These are phyloP conservation scores for Zosterops japonicus DNA, from an alignment of 2,113 vertebrate species.

Conservation along the genomic window DNA sequence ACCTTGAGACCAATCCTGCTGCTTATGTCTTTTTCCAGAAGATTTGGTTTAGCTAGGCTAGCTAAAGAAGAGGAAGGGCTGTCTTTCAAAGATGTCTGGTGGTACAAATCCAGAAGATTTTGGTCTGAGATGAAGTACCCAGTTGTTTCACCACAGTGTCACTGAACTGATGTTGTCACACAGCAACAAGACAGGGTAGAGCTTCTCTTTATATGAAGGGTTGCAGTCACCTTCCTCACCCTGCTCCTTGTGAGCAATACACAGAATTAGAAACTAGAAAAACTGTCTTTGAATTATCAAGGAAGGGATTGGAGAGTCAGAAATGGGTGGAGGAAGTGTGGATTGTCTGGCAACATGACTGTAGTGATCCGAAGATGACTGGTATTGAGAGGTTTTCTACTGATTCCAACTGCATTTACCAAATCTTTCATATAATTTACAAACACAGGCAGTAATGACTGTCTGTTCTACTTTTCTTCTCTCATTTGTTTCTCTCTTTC, in stretches of 20 bases:
- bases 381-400: neutral
- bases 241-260: neutral
- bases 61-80: neutral
- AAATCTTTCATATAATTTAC: neutral
- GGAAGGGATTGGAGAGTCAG: neutral
- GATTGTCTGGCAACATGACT: neutral
- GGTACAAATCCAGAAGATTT: neutral
- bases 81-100: neutral
- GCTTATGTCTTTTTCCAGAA: neutral
- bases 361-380: neutral
- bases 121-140: neutral
- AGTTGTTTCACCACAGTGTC: neutral
- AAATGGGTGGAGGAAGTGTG: neutral
- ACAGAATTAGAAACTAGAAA: conserved; percentile 6
- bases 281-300: neutral
- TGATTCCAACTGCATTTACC: neutral
- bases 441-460: neutral
- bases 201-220: neutral
- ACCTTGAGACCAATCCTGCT: neutral
- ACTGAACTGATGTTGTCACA: fast-evolving
- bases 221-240: neutral
- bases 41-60: neutral
- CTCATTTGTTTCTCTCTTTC: neutral
- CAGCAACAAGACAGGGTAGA: neutral
- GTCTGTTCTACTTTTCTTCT: neutral